phyloP scores from a whole-genome alignment of 2,113 vertebrate species.

The Oplegnathus fasciatus region DNA sequence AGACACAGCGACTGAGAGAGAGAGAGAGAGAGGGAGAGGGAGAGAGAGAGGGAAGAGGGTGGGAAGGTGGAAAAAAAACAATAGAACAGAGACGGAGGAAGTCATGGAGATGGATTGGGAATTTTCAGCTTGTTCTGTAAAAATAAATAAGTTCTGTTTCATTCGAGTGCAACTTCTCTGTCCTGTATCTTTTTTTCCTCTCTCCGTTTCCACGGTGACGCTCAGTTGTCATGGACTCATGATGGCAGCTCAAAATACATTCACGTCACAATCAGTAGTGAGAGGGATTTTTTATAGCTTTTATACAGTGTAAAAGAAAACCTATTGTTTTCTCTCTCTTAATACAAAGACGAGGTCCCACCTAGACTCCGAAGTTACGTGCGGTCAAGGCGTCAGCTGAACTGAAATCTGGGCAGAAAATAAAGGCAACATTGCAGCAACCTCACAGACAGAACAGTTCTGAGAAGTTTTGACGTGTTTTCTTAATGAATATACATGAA shows the following conservation, averaged over 20 bases:
- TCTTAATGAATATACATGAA: slow-evolving; percentile 71
- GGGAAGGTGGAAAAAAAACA: slow-evolving; percentile 26
- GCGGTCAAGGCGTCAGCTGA: slow-evolving; percentile 2
- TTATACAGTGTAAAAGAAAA: neutral
- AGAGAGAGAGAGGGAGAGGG: slow-evolving; percentile 24
- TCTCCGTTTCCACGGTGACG: slow-evolving; percentile 33
- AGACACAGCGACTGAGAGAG: slow-evolving; percentile 59
- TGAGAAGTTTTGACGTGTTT: slow-evolving; percentile 45
- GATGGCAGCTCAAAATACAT: slow-evolving; percentile 21
- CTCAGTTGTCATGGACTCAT: slow-evolving; percentile 25
- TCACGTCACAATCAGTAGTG: neutral
- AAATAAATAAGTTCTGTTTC: slow-evolving; percentile 74
- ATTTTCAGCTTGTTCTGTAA: slow-evolving; percentile 65
- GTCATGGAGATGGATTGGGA: slow-evolving; percentile 73
- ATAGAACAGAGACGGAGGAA: slow-evolving; percentile 70
- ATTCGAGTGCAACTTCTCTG: slow-evolving; percentile 46
- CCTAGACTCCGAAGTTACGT: slow-evolving; percentile 2
- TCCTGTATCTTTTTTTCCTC: slow-evolving; percentile 15
- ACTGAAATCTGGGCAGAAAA: neutral
- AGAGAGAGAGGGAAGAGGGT: slow-evolving; percentile 28
- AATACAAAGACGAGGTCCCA: neutral
- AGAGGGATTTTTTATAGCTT: neutral
- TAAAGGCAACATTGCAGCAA: neutral
- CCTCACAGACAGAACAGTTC: neutral
- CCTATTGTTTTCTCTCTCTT: neutral